Percentiles rank a stretch among this genome's conserved stretches.
Conservation (phyloP, 2,797 vertebrate genomes). For the Lepilemur septentrionalis region DNA sequence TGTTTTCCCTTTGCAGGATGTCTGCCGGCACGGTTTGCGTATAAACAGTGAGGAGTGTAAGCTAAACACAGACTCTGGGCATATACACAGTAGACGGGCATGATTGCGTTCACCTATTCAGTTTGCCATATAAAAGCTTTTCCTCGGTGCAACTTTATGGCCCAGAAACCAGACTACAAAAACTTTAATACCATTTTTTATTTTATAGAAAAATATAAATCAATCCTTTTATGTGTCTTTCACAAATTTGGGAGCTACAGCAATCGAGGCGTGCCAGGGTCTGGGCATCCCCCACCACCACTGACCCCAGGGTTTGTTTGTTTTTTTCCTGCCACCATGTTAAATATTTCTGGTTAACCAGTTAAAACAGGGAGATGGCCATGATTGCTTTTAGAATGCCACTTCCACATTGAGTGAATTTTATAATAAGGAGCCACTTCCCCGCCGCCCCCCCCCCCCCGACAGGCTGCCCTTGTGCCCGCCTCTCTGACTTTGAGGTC, state of each 20-base stretch:
- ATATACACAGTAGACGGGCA: not conserved
- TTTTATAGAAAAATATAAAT: slow-evolving; percentile 51
- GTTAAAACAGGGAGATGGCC: slow-evolving; percentile 75
- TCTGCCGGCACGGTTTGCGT: not conserved
- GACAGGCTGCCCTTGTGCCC: slow-evolving; percentile 87
- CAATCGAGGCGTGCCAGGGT: not conserved
- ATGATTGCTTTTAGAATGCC: slow-evolving; percentile 80
- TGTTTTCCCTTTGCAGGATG: not conserved
- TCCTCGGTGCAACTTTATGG: slow-evolving; percentile 8
- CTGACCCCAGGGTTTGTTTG: not conserved
- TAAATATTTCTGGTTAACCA: slow-evolving; percentile 77
- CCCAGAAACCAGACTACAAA: slow-evolving; percentile 43
- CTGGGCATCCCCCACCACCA: not conserved
- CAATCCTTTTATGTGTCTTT: not conserved
- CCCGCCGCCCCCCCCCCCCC: not conserved
- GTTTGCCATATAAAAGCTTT: rapidly evolving
- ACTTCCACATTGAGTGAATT: slow-evolving; percentile 80
- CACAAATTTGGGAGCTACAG: not conserved
- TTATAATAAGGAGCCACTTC: slow-evolving; percentile 80
- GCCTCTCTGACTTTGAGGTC: slow-evolving; percentile 89
- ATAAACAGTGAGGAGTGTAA: not conserved
- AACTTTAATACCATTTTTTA: not conserved
- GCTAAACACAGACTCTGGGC: not conserved
- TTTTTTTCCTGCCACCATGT: slow-evolving; percentile 13
- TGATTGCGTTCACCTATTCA: rapidly evolving